Evolutionary conservation across 2,888 invertebrate species (phyloP), one percentile per base, ranked within the genome.

Genomic region (Drosophila rubida): DNA sequence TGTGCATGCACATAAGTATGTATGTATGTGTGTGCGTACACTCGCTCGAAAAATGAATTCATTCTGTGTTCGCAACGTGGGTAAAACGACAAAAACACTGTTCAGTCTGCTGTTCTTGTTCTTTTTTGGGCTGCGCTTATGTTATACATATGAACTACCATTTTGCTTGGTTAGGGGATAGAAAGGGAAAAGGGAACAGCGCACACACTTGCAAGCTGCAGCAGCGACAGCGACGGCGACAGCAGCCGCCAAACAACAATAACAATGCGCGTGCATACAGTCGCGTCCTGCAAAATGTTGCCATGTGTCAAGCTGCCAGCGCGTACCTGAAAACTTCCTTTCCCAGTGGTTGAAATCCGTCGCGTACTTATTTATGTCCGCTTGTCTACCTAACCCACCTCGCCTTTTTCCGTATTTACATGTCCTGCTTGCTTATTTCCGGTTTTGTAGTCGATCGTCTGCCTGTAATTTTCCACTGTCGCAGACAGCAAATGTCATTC

Each of bases 31-130:
- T 39, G 22, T 30, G 27, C 37, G 7, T 39, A 19, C 48, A 37
- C 49, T 70, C 50, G 59, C 37, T 59, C 37, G n/a, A 11, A 32
- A 32, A 35, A 27, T 19, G 63, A 46, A 51, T 62, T 58, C 53
- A 66, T 58, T 55, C 42, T 49, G n/a, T 5, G 60, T 44, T 73
- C 46, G 72, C 65, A 70, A 70, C 70, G 71, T 70, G 65, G 42
- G 58, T 70, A 59, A 70, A 59, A 58, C 32, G 49, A 32, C 53
- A 42, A 41, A 32, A 32, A 32, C n/a, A 32, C n/a, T 59, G 35
- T 45, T 37, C 55, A 61, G 53, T 70, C 71, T 64, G 70, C 69
- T 67, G 44, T 67, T 35, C 32, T 35, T 35, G 32, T 35, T 49
- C 50, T 55, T 37, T 32, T 32, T 69, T 54, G 19, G 58, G 14